Base-by-base conservation (phyloP, 2,888 invertebrate genomes). In the Lycophotia porphyrea region DNA sequence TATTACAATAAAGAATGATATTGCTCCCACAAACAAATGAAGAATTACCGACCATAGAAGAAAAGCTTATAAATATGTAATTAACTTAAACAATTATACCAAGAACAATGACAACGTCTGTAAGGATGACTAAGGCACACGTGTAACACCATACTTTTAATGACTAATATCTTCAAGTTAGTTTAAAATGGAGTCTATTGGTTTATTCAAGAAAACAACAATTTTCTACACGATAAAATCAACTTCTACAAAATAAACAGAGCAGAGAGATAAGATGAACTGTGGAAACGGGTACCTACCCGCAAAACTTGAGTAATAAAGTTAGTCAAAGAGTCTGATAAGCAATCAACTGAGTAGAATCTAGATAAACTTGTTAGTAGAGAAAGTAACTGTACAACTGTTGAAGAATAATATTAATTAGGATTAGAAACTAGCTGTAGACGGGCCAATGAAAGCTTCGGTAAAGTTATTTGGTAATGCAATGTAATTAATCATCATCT, bases 281-380 rank as follows among this genome's bases (percentile, higher is more conserved):
- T 31, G 36, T 55, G 63, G 77, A 70, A 76, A 76, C n/a, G n/a
- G 58, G 8, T 63, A 63, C 4, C 58, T 70, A 49, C 58, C 65
- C 42, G 60, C 36, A 47, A 79, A 74, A 74, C 36, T 65, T 27
- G 34, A 70, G 60, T 42, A 58, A 82, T 72, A 70, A 82, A 76
- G 27, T 76, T 65, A 74, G 74, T 83, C 69, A 55, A 71, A 75
- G 55, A 67, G 31, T 60, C 58, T 34, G 74, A 75, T 80, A 80
- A 79, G 76, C 65, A 84, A 85, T 81, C 75, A 82, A 77, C 69
- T 74, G 66, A 67, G 66, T 65, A 64, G 58, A 70, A 74, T 58
- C 70, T 67, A 84, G 78, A 84, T 79, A 76, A 84, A 84, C 80
- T 84, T 72, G 85, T 76, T 82, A 68, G 42, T 42, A 49, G 82